Conservation (phyloP, 2,888 invertebrate species). For the Chalcosyrphus nemorum region DNA sequence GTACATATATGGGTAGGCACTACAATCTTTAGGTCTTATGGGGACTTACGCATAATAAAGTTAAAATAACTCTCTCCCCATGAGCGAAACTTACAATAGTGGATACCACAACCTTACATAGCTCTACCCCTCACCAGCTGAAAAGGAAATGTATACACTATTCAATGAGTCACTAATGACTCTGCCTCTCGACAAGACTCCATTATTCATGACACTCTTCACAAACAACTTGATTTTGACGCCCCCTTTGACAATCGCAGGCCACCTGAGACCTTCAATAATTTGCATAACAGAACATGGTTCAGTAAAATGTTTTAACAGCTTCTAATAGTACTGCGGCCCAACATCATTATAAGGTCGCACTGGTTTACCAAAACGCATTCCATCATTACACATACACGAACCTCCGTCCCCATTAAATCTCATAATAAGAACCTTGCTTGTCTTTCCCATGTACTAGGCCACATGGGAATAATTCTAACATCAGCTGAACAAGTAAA, state of each 20-base stretch:
- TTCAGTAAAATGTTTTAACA: conserved; percentile 3
- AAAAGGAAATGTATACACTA: no score
- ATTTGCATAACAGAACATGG: conserved; percentile 47
- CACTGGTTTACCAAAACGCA: conserved; percentile 22
- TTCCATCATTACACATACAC: conserved; percentile 41
- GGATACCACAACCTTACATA: no score
- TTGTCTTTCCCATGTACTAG: not conserved
- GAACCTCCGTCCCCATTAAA: conserved; percentile 30
- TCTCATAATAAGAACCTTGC: conserved; percentile 28
- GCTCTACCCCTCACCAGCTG: no score
- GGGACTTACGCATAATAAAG: no score
- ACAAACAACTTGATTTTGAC: conserved; percentile 43
- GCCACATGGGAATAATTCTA: conserved; percentile 64
- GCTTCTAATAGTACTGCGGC: not conserved
- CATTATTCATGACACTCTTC: conserved; percentile 14
- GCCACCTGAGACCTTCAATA: conserved; percentile 53
- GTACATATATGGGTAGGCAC: no score
- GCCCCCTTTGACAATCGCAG: not conserved
- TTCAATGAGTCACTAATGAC: no score
- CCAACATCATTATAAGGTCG: conserved; percentile 47
- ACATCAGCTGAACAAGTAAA: conserved; percentile 66
- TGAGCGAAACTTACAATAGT: no score
- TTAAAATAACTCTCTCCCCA: no score
- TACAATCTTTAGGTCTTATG: no score
- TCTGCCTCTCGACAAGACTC: no score